Evolutionary conservation across 2,113 vertebrate genomes (phyloP).

Genomic region (Gymnarchus niloticus): DNA sequence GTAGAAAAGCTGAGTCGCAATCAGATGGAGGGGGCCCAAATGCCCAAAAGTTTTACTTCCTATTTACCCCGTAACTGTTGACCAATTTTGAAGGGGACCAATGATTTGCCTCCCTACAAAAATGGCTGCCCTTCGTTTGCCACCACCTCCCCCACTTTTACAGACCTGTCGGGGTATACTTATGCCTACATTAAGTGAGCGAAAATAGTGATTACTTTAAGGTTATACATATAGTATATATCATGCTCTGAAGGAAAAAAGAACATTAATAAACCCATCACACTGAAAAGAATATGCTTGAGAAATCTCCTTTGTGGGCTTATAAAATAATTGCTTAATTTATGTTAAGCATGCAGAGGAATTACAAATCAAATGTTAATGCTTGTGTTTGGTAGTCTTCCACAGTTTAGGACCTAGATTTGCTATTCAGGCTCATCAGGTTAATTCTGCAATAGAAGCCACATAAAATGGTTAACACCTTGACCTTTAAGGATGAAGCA

Average conservation of each 20-base stretch:
- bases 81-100: too few relatives aligned
- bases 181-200: too few relatives aligned
- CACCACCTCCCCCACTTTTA: too few relatives aligned
- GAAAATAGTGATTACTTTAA: background rate
- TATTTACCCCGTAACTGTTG: too few relatives aligned
- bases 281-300: background rate
- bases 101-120: too few relatives aligned
- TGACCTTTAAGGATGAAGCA: background rate
- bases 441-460: background rate
- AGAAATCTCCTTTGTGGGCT: background rate
- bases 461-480: constrained; percentile 16
- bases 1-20: too few relatives aligned
- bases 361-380: background rate
- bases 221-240: background rate
- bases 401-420: background rate
- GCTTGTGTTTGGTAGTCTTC: background rate
- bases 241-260: background rate
- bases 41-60: too few relatives aligned
- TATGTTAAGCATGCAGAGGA: background rate
- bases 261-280: background rate
- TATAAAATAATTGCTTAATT: background rate
- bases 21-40: too few relatives aligned
- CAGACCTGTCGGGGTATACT: too few relatives aligned
- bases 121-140: too few relatives aligned
- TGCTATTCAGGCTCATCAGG: background rate